These are phyloP conservation scores for Gasteruption jaculator DNA, from an alignment of 2,888 invertebrate species.

Conservation along the genomic window DNA sequence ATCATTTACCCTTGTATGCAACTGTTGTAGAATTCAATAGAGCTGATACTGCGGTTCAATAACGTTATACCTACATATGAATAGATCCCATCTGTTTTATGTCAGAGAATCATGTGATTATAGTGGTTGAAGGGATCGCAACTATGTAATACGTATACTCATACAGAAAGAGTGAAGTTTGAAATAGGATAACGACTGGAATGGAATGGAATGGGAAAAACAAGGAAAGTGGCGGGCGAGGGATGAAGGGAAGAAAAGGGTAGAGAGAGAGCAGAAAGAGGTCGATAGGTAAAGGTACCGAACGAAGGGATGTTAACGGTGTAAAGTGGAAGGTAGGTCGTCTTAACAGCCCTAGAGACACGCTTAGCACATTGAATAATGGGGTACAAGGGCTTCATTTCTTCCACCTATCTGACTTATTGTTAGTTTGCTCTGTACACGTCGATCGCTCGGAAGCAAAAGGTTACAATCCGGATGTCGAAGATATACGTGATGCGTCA, in stretches of 20 bases:
- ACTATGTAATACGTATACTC: conserved; percentile 33
- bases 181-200: conserved; percentile 18
- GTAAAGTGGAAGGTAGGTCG: conserved; percentile 31
- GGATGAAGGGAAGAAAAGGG: conserved; percentile 9
- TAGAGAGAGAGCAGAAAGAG: conserved; percentile 7
- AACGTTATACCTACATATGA: no score
- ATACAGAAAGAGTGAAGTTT: conserved; percentile 22
- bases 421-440: no score
- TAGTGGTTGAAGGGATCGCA: conserved; percentile 33
- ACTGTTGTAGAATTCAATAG: no score
- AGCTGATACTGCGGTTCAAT: no score
- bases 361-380: conserved; percentile 42
- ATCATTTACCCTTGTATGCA: no score
- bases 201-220: conserved; percentile 11
- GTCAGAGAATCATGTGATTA: conserved; percentile 30
- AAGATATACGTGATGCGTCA: no score
- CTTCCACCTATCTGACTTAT: no score
- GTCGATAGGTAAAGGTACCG: conserved; percentile 9
- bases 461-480: no score
- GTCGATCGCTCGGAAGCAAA: no score
- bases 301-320: conserved; percentile 16
- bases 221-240: conserved; percentile 14
- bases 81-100: conserved; percentile 13
- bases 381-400: conserved; percentile 30
- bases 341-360: conserved; percentile 42